Evolutionary conservation across 53 echinoderm and acorn worm genomes (phyloP), one percentile per base, ranked within the genome.

Genomic region (Pentamera pediparva): DNA sequence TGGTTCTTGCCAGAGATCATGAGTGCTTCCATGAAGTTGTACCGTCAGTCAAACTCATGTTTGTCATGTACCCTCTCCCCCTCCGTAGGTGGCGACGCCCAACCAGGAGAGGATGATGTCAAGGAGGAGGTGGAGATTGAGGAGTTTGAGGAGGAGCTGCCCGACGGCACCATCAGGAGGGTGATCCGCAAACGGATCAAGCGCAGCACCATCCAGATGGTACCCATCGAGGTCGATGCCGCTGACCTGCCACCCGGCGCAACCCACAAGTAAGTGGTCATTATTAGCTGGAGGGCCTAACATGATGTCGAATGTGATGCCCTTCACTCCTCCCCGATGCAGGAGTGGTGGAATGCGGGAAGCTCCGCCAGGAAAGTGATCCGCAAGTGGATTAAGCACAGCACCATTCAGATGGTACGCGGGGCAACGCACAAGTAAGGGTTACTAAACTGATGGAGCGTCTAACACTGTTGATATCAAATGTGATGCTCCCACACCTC

Each of bases 41-140:
- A 9, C 32, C 17, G 19, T 52, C n/a, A 45, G 47, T 45, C 47
- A 15, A 45, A 15, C n/a, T 45, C 12, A 10, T 41, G 15, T 10
- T 15, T 0, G 47, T 45, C n/a, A 45, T 45, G n/a, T 15, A 15
- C n/a, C 1, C 6, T 28, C 58, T 57, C 26, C n/a, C n/a, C n/a
- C n/a, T n/a, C n/a, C n/a, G n/a, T n/a, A n/a, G n/a, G n/a, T n/a
- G n/a, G n/a, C n/a, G n/a, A n/a, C n/a, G n/a, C n/a, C n/a, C n/a
- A n/a, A n/a, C 18, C 45, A 76, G 81, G 59, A 21, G 86, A 86
- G 59, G 86, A 76, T 19, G 82, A 84, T 38, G 94, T 90, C 65
- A 84, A 87, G 13, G 83, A 87, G 7, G 87, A 89, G 60, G 94
- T 90, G 59, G 84, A 86, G 61, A 87, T 94, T 19, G 94, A 94